These are phyloP conservation scores for Luperina nickerlii DNA, from an alignment of 2,888 invertebrate genomes.

Conservation along the genomic window DNA sequence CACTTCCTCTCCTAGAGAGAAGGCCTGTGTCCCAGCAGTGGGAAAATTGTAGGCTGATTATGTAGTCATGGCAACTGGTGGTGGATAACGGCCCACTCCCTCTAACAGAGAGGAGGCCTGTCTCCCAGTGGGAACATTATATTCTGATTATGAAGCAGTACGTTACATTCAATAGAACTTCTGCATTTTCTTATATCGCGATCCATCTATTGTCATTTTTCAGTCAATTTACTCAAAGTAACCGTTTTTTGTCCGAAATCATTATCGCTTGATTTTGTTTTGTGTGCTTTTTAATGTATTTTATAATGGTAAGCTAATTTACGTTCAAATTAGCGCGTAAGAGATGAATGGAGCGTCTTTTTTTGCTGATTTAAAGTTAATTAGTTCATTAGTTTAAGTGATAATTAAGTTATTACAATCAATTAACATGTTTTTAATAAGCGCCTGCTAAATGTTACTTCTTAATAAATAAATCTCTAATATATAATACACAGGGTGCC, in stretches of 20 bases:
- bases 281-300: slow-evolving; percentile 47
- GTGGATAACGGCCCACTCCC: not conserved
- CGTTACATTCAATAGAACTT: not conserved
- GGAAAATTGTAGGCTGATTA: not conserved
- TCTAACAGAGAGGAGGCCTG: not conserved
- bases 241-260: slow-evolving; percentile 52
- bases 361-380: not conserved
- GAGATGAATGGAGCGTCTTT: slow-evolving; percentile 15
- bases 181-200: not conserved
- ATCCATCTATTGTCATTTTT: slow-evolving; percentile 67
- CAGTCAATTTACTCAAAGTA: slow-evolving; percentile 69
- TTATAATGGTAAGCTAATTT: slow-evolving; percentile 54
- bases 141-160: too few species aligned
- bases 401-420: not conserved
- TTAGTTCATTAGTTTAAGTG: not conserved
- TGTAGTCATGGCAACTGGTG: too few species aligned
- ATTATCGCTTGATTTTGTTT: slow-evolving; percentile 50
- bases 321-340: slow-evolving; percentile 25
- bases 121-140: not conserved
- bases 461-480: not conserved
- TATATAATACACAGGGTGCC: too few species aligned
- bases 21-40: not conserved
- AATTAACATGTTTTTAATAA: not conserved
- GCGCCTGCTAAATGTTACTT: not conserved
- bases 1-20: not conserved